Evolutionary conservation across 2,888 invertebrate species (phyloP), one percentile per base, ranked within the genome.

Genomic region (Caprella mutica): DNA sequence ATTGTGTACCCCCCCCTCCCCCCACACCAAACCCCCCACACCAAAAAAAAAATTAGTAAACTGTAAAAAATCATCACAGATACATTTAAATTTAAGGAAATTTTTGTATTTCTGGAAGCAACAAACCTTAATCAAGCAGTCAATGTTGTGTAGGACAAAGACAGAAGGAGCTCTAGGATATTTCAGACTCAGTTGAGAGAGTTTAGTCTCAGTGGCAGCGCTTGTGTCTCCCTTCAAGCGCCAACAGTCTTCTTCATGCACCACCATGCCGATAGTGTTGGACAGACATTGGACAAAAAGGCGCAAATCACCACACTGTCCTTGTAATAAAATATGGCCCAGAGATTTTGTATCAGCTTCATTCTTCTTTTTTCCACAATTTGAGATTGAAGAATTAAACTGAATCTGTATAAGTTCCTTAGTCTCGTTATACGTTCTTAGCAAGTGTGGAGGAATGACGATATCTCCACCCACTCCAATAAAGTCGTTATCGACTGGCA

Each of bases 151-250:
- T 9, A 61, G 55, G 6, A 54, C 51, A 17, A 61, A 35, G 14
- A 57, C 48, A 48, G 51, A 55, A 6, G 57, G 54, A 14, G 44
- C 52, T 9, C 35, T 30, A 3, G 40, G 3, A 21, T 54, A 55
- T 12, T 40, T 19, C 5, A 52, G 24, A 46, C 55, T 44, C 5
- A 29, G 24, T 27, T 60, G 59, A 5, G 40, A 55, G 19, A 63
- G 21, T 23, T 52, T 55, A 29, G 57, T 53, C 55, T 63, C 63
- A n/a, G 63, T 63, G 23, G 48, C 52, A 23, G 57, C 59, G 33
- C 63, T 63, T 3, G 63, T 55, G 50, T 63, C 63, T 27, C 59
- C 63, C 44, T 58, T 58, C 30, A 63, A 35, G 21, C 40, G 43
- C 59, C 59, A 63, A 39, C 52, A 55, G 26, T 57, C 56, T 6